A percentile compares a stretch with the other conserved stretches of the same genome.
These are phyloP conservation scores for Jacana jacana DNA, from an alignment of 2,113 vertebrate species.

Conservation along the genomic window DNA sequence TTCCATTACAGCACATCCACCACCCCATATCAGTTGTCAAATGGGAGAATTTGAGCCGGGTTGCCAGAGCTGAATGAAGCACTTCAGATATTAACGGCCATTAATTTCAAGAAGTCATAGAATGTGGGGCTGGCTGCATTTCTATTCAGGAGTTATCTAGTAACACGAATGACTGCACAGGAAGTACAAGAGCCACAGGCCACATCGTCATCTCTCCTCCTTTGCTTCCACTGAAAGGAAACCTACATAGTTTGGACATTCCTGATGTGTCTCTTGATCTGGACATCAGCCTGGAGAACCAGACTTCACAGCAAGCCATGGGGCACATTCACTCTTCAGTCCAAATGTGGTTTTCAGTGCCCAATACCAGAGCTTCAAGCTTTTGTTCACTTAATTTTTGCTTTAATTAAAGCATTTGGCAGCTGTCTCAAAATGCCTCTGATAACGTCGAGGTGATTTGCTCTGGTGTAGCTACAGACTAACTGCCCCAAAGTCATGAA, in stretches of 20 bases:
- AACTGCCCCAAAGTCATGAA: neutral
- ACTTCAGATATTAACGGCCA: neutral
- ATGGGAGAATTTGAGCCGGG: neutral
- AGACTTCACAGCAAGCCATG: neutral
- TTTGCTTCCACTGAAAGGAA: neutral
- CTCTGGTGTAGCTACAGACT: neutral
- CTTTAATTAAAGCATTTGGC: neutral
- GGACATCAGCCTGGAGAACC: neutral
- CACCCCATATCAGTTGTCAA: neutral
- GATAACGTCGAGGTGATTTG: neutral
- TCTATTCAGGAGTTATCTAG: neutral
- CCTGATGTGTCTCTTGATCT: neutral
- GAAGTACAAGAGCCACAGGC: too few species aligned
- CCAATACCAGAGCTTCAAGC: neutral
- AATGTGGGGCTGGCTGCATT: neutral
- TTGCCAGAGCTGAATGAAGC: neutral
- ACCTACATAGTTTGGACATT: neutral
- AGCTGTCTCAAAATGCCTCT: neutral
- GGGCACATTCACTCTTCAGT: neutral
- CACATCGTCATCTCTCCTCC: neutral
- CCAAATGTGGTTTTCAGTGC: neutral
- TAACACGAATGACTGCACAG: neutral
- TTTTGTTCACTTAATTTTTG: neutral
- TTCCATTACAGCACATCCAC: neutral
- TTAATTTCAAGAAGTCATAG: neutral